Evolutionary conservation across 2,797 vertebrate genomes (phyloP).

Genomic region (Paramormyrops hopkinsi): DNA sequence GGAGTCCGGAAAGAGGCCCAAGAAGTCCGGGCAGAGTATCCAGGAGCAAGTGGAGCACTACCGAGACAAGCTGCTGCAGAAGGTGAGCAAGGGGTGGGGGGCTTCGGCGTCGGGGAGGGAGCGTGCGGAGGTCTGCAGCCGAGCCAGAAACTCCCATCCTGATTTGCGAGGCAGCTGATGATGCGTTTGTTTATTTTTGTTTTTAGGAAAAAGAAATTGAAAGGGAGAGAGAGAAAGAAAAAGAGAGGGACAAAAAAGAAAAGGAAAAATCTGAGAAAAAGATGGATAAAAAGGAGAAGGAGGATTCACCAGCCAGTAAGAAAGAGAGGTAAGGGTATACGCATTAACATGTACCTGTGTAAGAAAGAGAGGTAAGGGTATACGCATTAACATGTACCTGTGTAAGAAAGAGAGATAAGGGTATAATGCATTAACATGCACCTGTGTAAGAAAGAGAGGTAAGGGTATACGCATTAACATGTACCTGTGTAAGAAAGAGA

Average conservation of each 20-base stretch:
- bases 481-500: constrained; percentile 69
- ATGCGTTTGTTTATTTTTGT: not conserved
- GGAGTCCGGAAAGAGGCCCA: constrained; percentile 93
- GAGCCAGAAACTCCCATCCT: not conserved
- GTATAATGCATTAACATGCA: too few species aligned
- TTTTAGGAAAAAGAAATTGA: constrained; percentile 92
- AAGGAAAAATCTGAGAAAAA: constrained; percentile 84
- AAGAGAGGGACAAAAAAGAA: constrained; percentile 86
- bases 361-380: too few species aligned
- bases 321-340: constrained; percentile 78
- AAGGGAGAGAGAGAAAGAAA: constrained; percentile 79
- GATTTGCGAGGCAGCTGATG: not conserved
- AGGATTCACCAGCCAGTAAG: constrained; percentile 79
- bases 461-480: too few species aligned
- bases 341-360: not conserved
- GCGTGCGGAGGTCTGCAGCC: too few species aligned
- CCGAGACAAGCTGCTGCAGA: constrained; percentile 91
- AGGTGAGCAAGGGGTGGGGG: constrained; percentile 55
- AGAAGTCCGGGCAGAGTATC: constrained; percentile 89
- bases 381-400: too few species aligned
- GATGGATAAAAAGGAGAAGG: constrained; percentile 83
- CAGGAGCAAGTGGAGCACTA: constrained; percentile 98
- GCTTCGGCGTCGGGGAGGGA: constrained; percentile 73
- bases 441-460: too few species aligned
- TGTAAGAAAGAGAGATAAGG: too few species aligned